Conservation (phyloP, 2,113 vertebrate species). For the Sialia sialis region DNA sequence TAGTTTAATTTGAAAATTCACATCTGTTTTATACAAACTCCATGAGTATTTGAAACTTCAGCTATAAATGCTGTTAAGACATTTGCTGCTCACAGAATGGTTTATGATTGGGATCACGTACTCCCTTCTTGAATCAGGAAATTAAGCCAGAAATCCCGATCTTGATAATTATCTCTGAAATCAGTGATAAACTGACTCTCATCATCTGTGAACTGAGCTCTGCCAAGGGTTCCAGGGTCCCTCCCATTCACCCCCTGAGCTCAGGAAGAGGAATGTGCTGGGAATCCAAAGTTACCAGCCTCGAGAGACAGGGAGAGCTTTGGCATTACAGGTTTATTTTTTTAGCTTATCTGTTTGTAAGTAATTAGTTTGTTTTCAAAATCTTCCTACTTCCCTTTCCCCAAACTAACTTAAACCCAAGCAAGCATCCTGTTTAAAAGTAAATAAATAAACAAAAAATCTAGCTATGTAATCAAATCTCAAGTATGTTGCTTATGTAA, state of each 20-base stretch:
- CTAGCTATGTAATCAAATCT: slow-evolving; percentile 59
- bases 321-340: not conserved
- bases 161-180: not conserved
- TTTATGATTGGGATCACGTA: slow-evolving; percentile 54
- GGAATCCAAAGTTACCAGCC: not conserved
- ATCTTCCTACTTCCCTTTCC: slow-evolving; percentile 37
- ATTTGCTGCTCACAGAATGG: slow-evolving; percentile 10
- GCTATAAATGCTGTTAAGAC: slow-evolving; percentile 3
- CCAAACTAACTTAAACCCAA: slow-evolving; percentile 46
- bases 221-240: not conserved
- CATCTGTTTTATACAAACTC: slow-evolving; percentile 52
- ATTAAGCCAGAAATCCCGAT: slow-evolving; percentile 8
- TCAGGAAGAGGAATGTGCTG: not conserved
- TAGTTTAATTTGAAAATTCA: slow-evolving; percentile 50
- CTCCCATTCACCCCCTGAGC: not conserved
- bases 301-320: not conserved
- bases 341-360: not conserved
- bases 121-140: not conserved
- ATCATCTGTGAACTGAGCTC: not conserved
- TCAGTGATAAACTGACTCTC: not conserved
- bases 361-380: slow-evolving; percentile 42
- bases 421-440: slow-evolving; percentile 66
- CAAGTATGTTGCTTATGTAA: slow-evolving; percentile 44
- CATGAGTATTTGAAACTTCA: slow-evolving; percentile 14
- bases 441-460: slow-evolving; percentile 63